A percentile compares a stretch with the other conserved stretches of the same genome.
Conservation (phyloP, 2,797 vertebrate species). For the Peromyscus aztecus region DNA sequence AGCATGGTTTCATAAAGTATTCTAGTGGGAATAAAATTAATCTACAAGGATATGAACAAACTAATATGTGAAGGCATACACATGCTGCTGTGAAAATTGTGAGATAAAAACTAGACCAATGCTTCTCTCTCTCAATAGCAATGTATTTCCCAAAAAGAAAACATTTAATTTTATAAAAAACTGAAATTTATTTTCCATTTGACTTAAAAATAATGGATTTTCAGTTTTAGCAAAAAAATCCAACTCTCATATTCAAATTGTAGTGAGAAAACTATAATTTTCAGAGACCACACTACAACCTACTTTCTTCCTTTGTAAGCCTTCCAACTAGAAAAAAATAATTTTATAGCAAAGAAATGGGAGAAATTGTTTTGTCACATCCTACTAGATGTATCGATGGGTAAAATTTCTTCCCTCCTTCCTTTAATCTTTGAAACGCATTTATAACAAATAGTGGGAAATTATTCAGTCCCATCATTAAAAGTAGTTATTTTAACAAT, state of each 20-base stretch:
- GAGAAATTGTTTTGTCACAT: background rate
- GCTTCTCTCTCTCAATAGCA: background rate
- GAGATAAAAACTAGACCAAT: background rate
- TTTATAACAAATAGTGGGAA: background rate
- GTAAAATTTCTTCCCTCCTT: background rate
- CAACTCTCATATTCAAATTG: background rate
- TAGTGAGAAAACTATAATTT: conserved; percentile 16
- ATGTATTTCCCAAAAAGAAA: background rate
- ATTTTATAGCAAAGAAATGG: conserved; percentile 6
- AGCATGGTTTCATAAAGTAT: background rate
- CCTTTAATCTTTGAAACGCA: conserved; percentile 9
- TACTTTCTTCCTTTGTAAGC: background rate
- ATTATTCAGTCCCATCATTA: conserved; percentile 7
- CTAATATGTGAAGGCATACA: background rate
- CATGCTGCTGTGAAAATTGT: background rate
- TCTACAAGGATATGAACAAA: background rate
- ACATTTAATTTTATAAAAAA: conserved; percentile 4
- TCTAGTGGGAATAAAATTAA: background rate
- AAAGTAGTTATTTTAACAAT: background rate
- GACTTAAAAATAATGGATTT: conserved; percentile 9
- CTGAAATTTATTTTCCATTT: conserved; percentile 18
- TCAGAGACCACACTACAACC: background rate
- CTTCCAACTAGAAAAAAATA: background rate
- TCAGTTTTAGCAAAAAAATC: conserved; percentile 23
- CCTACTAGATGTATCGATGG: background rate